phyloP scores from a whole-genome alignment of 2,113 vertebrate genomes.

The Paratilapia polleni region DNA sequence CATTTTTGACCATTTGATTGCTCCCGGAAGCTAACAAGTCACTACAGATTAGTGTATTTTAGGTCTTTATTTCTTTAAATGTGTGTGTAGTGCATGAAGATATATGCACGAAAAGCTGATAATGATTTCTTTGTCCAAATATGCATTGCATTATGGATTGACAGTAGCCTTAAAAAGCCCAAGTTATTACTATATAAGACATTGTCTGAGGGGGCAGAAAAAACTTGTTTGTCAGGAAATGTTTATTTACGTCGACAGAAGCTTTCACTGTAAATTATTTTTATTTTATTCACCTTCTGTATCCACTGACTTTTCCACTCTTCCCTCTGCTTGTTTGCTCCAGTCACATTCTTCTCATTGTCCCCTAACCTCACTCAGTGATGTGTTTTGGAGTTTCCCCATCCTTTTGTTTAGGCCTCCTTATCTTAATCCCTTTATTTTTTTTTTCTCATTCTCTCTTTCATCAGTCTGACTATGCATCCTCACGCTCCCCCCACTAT shows the following conservation, averaged over 20 bases:
- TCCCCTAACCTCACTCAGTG: neutral
- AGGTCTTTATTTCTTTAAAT: neutral
- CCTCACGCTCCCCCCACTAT: conserved; percentile 26
- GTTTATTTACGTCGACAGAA: conserved; percentile 6
- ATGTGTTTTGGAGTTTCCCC: conserved; percentile 11
- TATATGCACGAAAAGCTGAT: neutral
- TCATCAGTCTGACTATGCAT: conserved; percentile 47
- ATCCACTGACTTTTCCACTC: neutral
- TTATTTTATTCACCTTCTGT: neutral
- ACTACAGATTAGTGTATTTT: neutral
- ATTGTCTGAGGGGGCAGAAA: neutral
- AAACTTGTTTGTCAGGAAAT: neutral
- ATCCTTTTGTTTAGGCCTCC: neutral
- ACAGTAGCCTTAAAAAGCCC: neutral
- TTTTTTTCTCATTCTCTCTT: conserved; percentile 46
- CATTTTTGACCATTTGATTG: conserved; percentile 19
- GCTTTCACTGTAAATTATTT: neutral
- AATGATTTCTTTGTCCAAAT: neutral
- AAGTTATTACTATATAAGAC: neutral
- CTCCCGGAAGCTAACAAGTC: neutral
- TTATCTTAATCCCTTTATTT: conserved; percentile 57
- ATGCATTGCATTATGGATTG: neutral
- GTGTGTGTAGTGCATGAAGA: neutral
- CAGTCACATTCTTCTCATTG: neutral
- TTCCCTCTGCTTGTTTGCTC: neutral